Percentiles rank a stretch among this genome's conserved stretches.
Evolutionary conservation across 1,140 invertebrate genomes (phyloP).

Genomic region (Drepana arcuata): DNA sequence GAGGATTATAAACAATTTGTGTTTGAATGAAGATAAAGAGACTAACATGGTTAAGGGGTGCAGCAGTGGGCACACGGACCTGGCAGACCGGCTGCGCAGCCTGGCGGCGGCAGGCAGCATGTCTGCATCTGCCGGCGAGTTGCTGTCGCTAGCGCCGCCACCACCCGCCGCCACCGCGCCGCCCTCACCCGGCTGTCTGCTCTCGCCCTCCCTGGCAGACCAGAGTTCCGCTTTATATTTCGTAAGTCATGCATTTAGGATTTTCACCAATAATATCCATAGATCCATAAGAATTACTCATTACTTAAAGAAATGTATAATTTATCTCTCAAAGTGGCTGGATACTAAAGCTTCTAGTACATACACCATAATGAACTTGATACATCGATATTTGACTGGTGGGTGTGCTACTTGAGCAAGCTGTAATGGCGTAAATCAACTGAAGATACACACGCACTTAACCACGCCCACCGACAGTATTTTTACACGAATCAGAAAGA

Average conservation of each 20-base stretch:
- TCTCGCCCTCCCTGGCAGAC: slow-evolving; percentile 52
- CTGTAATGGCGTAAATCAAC: too few relatives aligned
- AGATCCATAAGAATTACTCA: too few relatives aligned
- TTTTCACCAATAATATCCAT: too few relatives aligned
- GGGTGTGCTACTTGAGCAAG: too few relatives aligned
- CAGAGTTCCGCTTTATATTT: slow-evolving; percentile 59
- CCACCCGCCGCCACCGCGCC: slow-evolving; percentile 59
- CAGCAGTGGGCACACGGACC: slow-evolving; percentile 49
- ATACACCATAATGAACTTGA: too few relatives aligned
- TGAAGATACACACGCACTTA: too few relatives aligned
- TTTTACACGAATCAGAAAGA: too few relatives aligned
- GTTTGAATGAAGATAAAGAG: slow-evolving; percentile 39
- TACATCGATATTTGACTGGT: too few relatives aligned
- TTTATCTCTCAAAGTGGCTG: too few relatives aligned
- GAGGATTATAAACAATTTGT: slow-evolving; percentile 60
- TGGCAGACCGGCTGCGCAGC: slow-evolving; percentile 62
- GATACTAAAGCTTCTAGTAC: too few relatives aligned
- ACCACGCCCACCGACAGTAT: too few relatives aligned
- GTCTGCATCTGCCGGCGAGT: slow-evolving; percentile 63
- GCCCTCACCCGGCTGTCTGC: slow-evolving; percentile 53
- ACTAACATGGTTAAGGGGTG: slow-evolving; percentile 29
- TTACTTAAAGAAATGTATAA: too few relatives aligned
- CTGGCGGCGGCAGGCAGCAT: slow-evolving; percentile 69
- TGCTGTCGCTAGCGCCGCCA: slow-evolving; percentile 68
- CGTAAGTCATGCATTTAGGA: slow-evolving; percentile 35